Evolutionary conservation across 2,888 invertebrate genomes (phyloP).

Genomic region (Parnassius apollo): DNA sequence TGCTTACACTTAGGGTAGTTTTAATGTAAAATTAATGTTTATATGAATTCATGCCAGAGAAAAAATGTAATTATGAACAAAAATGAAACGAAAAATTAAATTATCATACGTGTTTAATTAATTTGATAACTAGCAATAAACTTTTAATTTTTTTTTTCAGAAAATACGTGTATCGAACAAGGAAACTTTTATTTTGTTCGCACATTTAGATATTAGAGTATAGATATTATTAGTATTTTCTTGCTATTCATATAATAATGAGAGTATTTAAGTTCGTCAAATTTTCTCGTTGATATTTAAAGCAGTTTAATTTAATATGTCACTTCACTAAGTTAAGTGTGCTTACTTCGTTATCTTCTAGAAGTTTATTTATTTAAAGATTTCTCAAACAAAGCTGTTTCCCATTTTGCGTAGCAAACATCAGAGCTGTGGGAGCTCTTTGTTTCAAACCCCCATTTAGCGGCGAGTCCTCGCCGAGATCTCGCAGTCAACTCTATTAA

Average conservation of each 20-base stretch:
- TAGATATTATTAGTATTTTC: too few species aligned
- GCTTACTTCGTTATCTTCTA: conserved; percentile 21
- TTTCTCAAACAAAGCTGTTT: conserved; percentile 24
- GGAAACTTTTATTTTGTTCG: too few species aligned
- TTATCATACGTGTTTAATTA: too few species aligned
- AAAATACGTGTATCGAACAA: too few species aligned
- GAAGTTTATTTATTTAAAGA: conserved; percentile 24
- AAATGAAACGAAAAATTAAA: too few species aligned
- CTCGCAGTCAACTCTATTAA: conserved; percentile 54
- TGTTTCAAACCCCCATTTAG: conserved; percentile 49
- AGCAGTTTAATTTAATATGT: background rate
- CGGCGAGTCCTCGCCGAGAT: conserved; percentile 36
- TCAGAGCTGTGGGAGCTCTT: conserved; percentile 38
- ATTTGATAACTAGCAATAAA: too few species aligned
- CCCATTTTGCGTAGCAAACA: conserved; percentile 33
- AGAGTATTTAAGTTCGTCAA: too few species aligned
- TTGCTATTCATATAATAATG: too few species aligned
- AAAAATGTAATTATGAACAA: background rate
- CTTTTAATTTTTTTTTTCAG: too few species aligned
- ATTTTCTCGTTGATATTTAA: too few species aligned
- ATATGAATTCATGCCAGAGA: conserved; percentile 18
- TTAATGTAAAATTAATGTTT: conserved; percentile 32
- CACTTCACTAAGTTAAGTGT: conserved; percentile 1
- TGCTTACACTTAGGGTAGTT: background rate
- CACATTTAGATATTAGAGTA: too few species aligned